phyloP scores from a whole-genome alignment of 2,113 vertebrate genomes.

The Diglossa brunneiventris region DNA sequence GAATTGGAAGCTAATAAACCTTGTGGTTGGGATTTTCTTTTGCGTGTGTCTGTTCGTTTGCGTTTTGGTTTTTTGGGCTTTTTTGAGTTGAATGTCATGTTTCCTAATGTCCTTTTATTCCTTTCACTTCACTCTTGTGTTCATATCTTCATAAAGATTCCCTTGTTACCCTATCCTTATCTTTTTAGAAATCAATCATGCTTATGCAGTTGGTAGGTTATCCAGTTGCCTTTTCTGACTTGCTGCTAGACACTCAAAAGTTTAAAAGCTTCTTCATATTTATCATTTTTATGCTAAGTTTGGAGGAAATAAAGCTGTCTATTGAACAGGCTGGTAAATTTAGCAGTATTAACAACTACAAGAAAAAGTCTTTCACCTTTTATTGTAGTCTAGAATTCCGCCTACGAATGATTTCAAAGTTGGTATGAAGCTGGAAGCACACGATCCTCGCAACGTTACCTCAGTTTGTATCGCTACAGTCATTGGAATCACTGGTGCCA shows the following conservation, averaged over 20 bases:
- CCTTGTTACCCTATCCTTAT: background rate
- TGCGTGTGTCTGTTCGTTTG: background rate
- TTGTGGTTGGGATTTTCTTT: background rate
- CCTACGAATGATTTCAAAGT: slow-evolving; percentile 93
- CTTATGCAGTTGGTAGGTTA: background rate
- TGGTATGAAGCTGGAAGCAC: slow-evolving; percentile 95
- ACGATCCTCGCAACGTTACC: slow-evolving; percentile 88
- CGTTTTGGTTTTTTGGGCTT: background rate
- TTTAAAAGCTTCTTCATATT: background rate
- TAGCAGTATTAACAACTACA: background rate
- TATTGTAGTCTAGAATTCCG: slow-evolving; percentile 83
- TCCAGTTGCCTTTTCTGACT: background rate
- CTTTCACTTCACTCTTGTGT: background rate
- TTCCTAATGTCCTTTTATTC: background rate
- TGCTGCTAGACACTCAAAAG: background rate
- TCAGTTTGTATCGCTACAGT: slow-evolving; percentile 93
- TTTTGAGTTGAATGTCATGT: background rate
- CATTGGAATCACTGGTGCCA: slow-evolving; percentile 86
- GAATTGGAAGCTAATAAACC: background rate
- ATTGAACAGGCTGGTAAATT: background rate
- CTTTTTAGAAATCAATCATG: background rate
- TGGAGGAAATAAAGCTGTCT: background rate
- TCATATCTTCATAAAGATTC: background rate
- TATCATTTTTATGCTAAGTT: background rate
- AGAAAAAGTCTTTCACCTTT: background rate